Evolutionary conservation across 2,888 invertebrate species (phyloP).

Genomic region (Cantharis rustica): DNA sequence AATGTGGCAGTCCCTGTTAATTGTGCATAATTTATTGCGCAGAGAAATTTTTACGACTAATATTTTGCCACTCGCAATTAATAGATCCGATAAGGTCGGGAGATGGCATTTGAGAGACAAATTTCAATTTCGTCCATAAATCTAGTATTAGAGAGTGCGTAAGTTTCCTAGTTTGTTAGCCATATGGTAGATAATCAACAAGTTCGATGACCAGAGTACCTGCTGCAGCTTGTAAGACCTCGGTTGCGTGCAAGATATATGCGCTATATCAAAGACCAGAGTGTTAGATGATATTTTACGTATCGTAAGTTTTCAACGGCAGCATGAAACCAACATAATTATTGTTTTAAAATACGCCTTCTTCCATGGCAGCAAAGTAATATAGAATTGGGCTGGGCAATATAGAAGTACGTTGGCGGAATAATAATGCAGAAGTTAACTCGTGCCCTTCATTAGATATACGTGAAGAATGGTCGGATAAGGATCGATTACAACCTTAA

Average conservation of each 20-base stretch:
- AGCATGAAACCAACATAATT: background rate
- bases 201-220: slow-evolving; percentile 28
- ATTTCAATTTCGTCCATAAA: background rate
- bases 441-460: background rate
- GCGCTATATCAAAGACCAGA: background rate
- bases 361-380: background rate
- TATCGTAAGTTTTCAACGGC: background rate
- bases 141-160: slow-evolving; percentile 9
- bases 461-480: background rate
- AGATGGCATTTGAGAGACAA: background rate
- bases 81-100: background rate
- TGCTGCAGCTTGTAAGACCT: slow-evolving; percentile 6
- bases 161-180: slow-evolving; percentile 20
- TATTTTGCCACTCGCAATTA: background rate
- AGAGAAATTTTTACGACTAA: background rate
- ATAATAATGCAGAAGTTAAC: background rate
- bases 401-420: background rate
- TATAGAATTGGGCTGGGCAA: slow-evolving; percentile 11
- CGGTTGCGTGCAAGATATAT: slow-evolving; percentile 3
- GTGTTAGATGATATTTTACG: slow-evolving; percentile 1
- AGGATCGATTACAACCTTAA: slow-evolving; percentile 17
- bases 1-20: background rate
- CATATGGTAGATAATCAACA: slow-evolving; percentile 22
- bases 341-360: background rate
- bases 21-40: background rate